Evolutionary conservation across 2,797 vertebrate species (phyloP).

Genomic region (Hippopotamyrus pictus): DNA sequence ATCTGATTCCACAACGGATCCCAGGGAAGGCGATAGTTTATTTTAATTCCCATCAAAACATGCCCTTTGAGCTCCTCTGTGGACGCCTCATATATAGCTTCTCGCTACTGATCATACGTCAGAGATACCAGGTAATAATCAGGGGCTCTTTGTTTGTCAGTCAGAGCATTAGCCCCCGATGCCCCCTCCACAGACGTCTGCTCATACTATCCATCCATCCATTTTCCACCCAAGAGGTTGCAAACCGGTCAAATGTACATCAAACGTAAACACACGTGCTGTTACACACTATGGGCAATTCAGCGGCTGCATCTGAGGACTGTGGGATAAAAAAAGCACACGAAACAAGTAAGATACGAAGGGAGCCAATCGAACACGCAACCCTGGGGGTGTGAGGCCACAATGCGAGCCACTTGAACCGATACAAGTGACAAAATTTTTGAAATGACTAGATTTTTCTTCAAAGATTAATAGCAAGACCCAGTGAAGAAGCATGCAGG

Average conservation of each 20-base stretch:
- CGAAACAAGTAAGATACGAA: not conserved
- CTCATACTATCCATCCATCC: not conserved
- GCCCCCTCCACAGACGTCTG: not conserved
- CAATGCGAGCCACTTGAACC: not conserved
- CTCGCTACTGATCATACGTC: not conserved
- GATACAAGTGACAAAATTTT: not conserved
- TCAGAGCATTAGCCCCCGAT: not conserved
- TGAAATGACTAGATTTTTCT: not conserved
- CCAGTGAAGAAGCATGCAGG: not conserved
- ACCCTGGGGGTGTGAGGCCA: not conserved
- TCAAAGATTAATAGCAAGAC: not conserved
- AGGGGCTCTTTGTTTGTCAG: not conserved
- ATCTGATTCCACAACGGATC: not conserved
- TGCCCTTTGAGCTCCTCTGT: not conserved
- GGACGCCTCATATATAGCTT: not conserved
- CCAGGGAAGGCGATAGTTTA: not conserved
- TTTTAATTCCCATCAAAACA: slow-evolving; percentile 1
- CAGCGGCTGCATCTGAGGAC: not conserved
- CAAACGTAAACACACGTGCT: not conserved
- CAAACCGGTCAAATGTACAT: not conserved
- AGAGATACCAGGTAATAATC: not conserved
- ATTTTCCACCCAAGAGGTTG: not conserved
- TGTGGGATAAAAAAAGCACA: not conserved
- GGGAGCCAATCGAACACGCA: not conserved
- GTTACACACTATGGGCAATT: not conserved